phyloP scores from a whole-genome alignment of 2,797 vertebrate genomes.

The Syndactyla subalaris region DNA sequence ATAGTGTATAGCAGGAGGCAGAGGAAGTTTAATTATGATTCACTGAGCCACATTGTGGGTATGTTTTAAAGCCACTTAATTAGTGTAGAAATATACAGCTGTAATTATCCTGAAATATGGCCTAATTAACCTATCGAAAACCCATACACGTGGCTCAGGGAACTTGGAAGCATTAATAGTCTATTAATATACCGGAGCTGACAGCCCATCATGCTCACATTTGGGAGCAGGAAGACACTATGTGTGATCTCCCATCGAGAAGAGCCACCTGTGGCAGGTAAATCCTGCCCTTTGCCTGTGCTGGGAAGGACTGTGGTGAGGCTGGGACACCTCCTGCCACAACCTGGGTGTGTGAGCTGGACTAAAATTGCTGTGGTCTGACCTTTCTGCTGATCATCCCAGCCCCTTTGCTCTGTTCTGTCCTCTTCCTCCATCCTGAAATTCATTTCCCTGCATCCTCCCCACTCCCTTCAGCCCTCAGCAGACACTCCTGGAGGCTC shows the following conservation, averaged over 20 bases:
- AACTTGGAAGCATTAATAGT: constrained; percentile 58
- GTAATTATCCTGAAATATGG: constrained; percentile 81
- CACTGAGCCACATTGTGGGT: constrained; percentile 64
- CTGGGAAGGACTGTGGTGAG: background rate
- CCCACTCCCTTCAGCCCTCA: background rate
- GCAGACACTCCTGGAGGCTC: background rate
- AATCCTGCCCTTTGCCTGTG: background rate
- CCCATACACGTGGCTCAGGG: constrained; percentile 59
- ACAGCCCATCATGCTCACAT: constrained; percentile 26
- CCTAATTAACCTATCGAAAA: constrained; percentile 79
- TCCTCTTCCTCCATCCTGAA: background rate
- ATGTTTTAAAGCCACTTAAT: constrained; percentile 81
- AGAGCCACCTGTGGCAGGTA: background rate
- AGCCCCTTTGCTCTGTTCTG: background rate
- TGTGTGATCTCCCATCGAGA: background rate
- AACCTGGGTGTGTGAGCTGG: accelerated
- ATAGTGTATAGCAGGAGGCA: constrained; percentile 46
- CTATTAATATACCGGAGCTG: constrained; percentile 53
- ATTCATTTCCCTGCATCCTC: background rate
- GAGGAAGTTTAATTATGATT: constrained; percentile 78
- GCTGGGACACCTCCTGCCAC: background rate
- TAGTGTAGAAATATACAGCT: constrained; percentile 77
- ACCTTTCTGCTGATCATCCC: background rate
- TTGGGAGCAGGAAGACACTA: constrained; percentile 20
- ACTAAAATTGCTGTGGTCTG: accelerated